Evolutionary conservation across 2,888 invertebrate species (phyloP), one percentile per base, ranked within the genome.

Genomic region (Oscheius sp.): DNA sequence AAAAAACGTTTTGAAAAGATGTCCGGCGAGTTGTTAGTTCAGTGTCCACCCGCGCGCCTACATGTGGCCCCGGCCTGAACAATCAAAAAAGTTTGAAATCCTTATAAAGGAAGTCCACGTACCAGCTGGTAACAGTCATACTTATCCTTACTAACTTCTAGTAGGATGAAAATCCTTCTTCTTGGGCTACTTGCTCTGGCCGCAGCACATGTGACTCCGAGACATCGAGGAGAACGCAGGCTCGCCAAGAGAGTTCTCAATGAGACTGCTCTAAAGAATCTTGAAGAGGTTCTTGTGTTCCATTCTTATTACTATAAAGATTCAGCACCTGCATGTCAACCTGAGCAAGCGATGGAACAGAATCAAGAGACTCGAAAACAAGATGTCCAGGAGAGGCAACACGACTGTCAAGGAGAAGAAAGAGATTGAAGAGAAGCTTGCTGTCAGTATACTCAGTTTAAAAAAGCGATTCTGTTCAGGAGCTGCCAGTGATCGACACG

Each of bases 161-260:
- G 11, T 29, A 50, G 63, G 63, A 63, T 63, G 63, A 63, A 63
- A 4, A 63, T 63, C 48, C 48, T 63, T 32, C 21, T 47, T n/a
- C 33, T 63, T 29, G 47, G 63, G 13, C 48, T 63, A 13, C 63
- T 63, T 10, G 63, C 29, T 50, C 48, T 63, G 47, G 63, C 63
- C n/a, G 47, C 50, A 21, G 63, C 63, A 13, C 3, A 58, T 33
- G 58, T 63, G 21, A 47, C 48, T 10, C 21, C 11, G 48, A 63
- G 33, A 48, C 63, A 63, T 48, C 63, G 48, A 47, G 63, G 63
- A 21, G 63, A 21, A 2, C 21, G 32, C 5, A 47, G 50, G 4
- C n/a, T 37, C 9, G 3, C 10, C n/a, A 42, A 48, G 48, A 63
- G 11, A 32, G 48, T 10, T 10, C 47, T 63, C 29, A 48, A n/a